Percentiles rank a stretch among this genome's conserved stretches.
These are phyloP conservation scores for Erpetoichthys calabaricus DNA, from an alignment of 2,797 vertebrate species.

Conservation along the genomic window DNA sequence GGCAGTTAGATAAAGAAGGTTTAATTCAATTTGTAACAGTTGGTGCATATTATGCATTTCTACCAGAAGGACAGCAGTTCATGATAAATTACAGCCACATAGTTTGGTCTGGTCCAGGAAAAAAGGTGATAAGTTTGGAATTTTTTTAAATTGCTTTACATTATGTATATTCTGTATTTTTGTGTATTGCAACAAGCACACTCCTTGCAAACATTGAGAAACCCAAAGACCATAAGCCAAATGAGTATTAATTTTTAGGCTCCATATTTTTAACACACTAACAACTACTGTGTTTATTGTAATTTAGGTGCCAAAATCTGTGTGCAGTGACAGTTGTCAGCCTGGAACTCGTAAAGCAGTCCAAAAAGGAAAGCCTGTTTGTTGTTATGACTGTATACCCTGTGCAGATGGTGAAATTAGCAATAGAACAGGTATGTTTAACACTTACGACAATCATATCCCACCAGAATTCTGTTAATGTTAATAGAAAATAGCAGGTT, in stretches of 20 bases:
- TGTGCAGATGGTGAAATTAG: conserved; percentile 50
- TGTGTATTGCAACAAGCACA: too few species aligned
- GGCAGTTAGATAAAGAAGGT: conserved; percentile 35
- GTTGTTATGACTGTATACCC: conserved; percentile 50
- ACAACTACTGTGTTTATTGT: background rate
- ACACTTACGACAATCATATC: too few species aligned
- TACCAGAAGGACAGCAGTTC: conserved; percentile 24
- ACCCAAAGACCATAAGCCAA: background rate
- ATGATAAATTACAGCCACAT: conserved; percentile 37
- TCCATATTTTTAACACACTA: background rate
- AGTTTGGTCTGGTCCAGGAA: conserved; percentile 33
- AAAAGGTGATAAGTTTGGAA: conserved; percentile 37
- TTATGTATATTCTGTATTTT: too few species aligned
- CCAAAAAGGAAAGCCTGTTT: conserved; percentile 42
- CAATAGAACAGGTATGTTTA: conserved; percentile 33
- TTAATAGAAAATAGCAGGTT: too few species aligned
- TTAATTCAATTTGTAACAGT: conserved; percentile 39
- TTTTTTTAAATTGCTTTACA: background rate
- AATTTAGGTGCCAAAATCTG: conserved; percentile 34
- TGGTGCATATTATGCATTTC: conserved; percentile 43
- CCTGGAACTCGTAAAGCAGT: conserved; percentile 38
- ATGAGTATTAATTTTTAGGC: background rate
- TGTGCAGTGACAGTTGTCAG: conserved; percentile 45
- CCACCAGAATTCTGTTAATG: too few species aligned
- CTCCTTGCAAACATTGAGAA: too few species aligned